Evolutionary conservation across 2,797 vertebrate genomes (phyloP).

Genomic region (Danionella dracula): DNA sequence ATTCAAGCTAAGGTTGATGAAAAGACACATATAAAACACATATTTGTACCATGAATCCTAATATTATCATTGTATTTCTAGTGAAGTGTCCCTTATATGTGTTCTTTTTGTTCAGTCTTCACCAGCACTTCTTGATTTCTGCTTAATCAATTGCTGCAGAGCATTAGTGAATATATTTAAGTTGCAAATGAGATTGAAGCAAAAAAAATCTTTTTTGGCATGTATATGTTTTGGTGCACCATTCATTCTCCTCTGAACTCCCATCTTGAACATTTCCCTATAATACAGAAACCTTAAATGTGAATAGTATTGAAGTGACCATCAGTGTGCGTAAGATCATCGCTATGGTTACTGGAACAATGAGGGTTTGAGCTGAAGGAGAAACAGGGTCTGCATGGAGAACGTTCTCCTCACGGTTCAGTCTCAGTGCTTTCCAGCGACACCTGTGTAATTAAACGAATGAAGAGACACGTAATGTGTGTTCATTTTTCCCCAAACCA

Average conservation of each 20-base stretch:
- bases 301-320: not conserved
- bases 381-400: too few species aligned
- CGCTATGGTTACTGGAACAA: conserved; percentile 7
- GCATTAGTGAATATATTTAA: too few species aligned
- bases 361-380: conserved; percentile 1
- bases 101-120: too few species aligned
- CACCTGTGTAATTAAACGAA: conserved; percentile 32
- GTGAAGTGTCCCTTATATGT: too few species aligned
- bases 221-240: not conserved
- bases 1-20: too few species aligned
- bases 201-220: not conserved
- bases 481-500: conserved; percentile 26
- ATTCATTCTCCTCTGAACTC: not conserved
- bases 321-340: conserved; percentile 17
- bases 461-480: conserved; percentile 15
- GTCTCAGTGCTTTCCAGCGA: conserved; percentile 18
- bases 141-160: too few species aligned
- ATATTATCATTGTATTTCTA: too few species aligned
- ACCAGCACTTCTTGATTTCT: too few species aligned
- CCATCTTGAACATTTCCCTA: not conserved
- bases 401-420: not conserved
- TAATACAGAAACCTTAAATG: conserved; percentile 6
- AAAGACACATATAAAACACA: too few species aligned
- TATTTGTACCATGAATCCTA: too few species aligned
- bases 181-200: too few species aligned